Evolutionary conservation across 1,140 invertebrate genomes (phyloP).

Genomic region (Elysia chlorotica): DNA sequence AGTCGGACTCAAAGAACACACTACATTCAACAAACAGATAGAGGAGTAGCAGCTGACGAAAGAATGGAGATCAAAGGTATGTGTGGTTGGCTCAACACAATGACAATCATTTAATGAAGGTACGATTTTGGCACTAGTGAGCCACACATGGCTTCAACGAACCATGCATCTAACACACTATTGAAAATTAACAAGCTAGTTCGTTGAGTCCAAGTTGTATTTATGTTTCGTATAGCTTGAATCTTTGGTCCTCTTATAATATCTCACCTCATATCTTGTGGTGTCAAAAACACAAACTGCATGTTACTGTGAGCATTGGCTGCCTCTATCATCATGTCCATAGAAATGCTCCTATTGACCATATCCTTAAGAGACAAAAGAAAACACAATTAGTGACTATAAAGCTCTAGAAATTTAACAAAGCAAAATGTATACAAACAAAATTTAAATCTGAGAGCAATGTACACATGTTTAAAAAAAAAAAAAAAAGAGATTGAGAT

Average conservation of each 20-base stretch:
- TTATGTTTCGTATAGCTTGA: not conserved
- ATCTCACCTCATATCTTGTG: slow-evolving; percentile 32
- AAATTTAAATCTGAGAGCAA: not conserved
- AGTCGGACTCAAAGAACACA: too few relatives aligned
- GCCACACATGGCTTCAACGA: not conserved
- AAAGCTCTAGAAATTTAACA: not conserved
- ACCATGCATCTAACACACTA: not conserved
- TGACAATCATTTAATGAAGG: not conserved
- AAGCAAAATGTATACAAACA: not conserved
- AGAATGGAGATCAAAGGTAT: too few relatives aligned
- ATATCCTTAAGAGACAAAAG: slow-evolving; percentile 53
- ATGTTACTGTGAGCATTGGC: slow-evolving; percentile 48
- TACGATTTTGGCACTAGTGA: not conserved
- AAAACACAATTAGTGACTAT: not conserved
- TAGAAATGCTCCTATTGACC: slow-evolving; percentile 60
- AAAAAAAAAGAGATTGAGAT: not conserved
- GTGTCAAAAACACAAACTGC: slow-evolving; percentile 64
- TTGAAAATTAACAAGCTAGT: too few relatives aligned
- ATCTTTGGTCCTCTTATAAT: not conserved
- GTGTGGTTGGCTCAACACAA: too few relatives aligned
- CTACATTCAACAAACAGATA: too few relatives aligned
- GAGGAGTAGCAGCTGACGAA: too few relatives aligned
- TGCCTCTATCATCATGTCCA: slow-evolving; percentile 61
- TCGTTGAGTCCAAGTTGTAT: too few relatives aligned
- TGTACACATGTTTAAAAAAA: not conserved